These are phyloP conservation scores for Botrylloides violaceus DNA, from an alignment of 23 tunicate genomes.

Conservation along the genomic window DNA sequence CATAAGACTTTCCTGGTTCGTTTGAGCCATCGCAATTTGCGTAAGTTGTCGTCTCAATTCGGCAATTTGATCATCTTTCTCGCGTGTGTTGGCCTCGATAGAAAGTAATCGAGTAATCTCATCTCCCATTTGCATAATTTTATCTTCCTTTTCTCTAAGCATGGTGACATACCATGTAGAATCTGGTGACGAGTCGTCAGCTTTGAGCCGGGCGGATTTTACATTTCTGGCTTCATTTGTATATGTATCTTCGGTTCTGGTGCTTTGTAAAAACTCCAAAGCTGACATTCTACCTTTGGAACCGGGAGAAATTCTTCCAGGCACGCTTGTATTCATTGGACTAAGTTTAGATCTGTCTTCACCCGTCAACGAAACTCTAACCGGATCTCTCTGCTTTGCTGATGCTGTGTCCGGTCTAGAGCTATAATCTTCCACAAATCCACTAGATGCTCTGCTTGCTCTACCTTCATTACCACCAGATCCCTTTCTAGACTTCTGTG, in stretches of 20 bases:
- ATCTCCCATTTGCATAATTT: slow-evolving; percentile 72
- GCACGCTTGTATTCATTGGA: slow-evolving; percentile 40
- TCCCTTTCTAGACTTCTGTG: slow-evolving; percentile 3
- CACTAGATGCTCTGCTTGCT: slow-evolving; percentile 13
- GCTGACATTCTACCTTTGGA: background rate
- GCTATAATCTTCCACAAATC: slow-evolving; percentile 14
- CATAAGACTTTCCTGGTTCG: slow-evolving; percentile 23
- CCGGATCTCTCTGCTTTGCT: slow-evolving; percentile 1
- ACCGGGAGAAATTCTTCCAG: background rate
- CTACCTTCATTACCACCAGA: background rate
- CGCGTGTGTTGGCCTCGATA: slow-evolving; percentile 24
- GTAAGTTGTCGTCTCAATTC: slow-evolving; percentile 36
- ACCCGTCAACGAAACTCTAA: slow-evolving; percentile 8
- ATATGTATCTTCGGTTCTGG: background rate
- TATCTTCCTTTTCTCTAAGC: slow-evolving; percentile 71
- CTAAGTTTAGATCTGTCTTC: slow-evolving; percentile 46
- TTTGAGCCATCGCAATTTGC: slow-evolving; percentile 1
- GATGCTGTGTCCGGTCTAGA: slow-evolving; percentile 70
- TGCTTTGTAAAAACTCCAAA: slow-evolving; percentile 1
- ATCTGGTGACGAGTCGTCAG: background rate
- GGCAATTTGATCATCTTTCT: slow-evolving; percentile 50
- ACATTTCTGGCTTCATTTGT: background rate
- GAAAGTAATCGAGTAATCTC: slow-evolving; percentile 43
- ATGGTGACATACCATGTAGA: slow-evolving; percentile 53
- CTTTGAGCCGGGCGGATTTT: background rate